Conservation (phyloP, 1,140 invertebrate genomes). For the Ceratina calcarata region DNA sequence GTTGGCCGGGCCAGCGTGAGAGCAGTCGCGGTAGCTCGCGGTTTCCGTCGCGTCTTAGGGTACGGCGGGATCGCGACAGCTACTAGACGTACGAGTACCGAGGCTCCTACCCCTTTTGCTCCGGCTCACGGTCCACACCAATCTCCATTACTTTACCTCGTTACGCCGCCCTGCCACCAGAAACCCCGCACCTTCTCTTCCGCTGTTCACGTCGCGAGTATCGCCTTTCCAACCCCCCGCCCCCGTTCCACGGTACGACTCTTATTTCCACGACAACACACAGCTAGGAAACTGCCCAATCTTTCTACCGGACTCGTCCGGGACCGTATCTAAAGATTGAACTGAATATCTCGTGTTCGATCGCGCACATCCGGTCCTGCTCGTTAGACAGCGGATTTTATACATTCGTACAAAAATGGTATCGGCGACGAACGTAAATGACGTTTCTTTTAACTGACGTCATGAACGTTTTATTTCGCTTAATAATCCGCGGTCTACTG, state of each 20-base stretch:
- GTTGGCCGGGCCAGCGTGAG: conserved; percentile 30
- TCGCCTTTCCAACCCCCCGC: neutral
- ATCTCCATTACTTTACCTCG: conserved; percentile 73
- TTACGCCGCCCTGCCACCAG: conserved; percentile 53
- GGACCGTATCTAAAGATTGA: no score
- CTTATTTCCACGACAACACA: neutral
- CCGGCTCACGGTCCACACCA: conserved; percentile 58
- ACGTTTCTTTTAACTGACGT: no score
- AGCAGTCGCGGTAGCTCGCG: conserved; percentile 33
- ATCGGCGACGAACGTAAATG: no score
- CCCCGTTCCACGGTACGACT: neutral
- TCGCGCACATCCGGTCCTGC: no score
- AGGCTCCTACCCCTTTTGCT: conserved; percentile 19
- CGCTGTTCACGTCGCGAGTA: conserved; percentile 38
- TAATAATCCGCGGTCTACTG: no score
- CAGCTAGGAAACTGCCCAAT: no score
- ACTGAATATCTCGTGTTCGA: no score
- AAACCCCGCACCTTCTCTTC: neutral
- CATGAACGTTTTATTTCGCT: no score
- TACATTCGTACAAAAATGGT: no score
- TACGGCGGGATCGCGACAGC: conserved; percentile 25
- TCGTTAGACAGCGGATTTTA: no score
- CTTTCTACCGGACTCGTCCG: no score
- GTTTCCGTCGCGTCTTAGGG: conserved; percentile 46
- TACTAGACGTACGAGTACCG: conserved; percentile 16